Percentiles rank a stretch among this genome's conserved stretches.
Evolutionary conservation across 2,113 vertebrate species (phyloP).

Genomic region (Pachypanchax playfairii): DNA sequence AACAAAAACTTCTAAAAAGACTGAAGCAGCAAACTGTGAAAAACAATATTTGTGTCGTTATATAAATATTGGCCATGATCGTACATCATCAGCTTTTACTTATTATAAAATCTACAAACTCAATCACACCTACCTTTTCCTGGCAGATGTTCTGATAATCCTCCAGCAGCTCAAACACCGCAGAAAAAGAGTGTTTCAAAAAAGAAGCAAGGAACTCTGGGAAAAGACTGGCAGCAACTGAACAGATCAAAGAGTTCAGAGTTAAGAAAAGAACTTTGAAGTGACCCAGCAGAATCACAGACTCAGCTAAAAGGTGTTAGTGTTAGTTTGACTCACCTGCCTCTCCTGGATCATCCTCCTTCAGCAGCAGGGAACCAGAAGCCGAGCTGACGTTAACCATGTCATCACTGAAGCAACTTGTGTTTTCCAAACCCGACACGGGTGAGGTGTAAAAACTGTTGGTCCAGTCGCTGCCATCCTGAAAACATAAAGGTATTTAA

Average conservation of each 20-base stretch:
- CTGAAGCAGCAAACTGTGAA: too few relatives aligned
- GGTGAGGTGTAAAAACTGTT: slow-evolving; percentile 79
- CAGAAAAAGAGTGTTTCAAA: slow-evolving; percentile 88
- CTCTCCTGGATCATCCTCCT: slow-evolving; percentile 95
- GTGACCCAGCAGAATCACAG: not conserved
- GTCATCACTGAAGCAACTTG: slow-evolving; percentile 83
- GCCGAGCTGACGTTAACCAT: slow-evolving; percentile 86
- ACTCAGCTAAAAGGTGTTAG: not conserved
- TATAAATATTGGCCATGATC: too few relatives aligned
- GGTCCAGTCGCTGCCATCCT: slow-evolving; percentile 89
- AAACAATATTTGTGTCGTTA: too few relatives aligned
- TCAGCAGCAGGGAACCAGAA: too few relatives aligned
- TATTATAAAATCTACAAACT: not conserved
- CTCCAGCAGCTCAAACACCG: slow-evolving; percentile 91
- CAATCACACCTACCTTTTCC: slow-evolving; percentile 78
- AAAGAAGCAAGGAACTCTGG: slow-evolving; percentile 90
- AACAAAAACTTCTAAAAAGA: too few relatives aligned
- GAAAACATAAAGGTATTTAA: not conserved
- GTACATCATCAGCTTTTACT: not conserved
- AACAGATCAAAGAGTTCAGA: slow-evolving; percentile 24
- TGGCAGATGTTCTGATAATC: slow-evolving; percentile 90
- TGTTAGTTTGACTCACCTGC: slow-evolving; percentile 78
- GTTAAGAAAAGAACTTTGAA: not conserved
- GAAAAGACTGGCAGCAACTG: slow-evolving; percentile 92
- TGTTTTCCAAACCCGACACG: slow-evolving; percentile 78